Evolutionary conservation across 2,797 vertebrate species (phyloP).

Genomic region (Notolepis coatsorum): DNA sequence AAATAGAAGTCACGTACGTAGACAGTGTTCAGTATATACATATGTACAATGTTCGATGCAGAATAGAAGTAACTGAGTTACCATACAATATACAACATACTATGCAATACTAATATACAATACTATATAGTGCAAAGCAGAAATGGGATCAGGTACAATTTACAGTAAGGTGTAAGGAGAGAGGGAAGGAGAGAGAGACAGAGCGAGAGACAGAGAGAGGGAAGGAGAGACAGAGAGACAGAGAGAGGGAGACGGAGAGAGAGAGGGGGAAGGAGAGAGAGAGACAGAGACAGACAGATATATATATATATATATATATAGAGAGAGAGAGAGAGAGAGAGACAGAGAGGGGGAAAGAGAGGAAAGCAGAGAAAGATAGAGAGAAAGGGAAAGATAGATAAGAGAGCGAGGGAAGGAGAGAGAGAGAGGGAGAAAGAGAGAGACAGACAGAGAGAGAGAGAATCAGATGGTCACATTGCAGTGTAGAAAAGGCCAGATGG

Average conservation of each 20-base stretch:
- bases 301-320: no score
- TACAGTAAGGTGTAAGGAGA: not conserved
- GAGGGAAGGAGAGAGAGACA: conserved; percentile 1
- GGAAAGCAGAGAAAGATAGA: not conserved
- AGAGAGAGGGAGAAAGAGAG: not conserved
- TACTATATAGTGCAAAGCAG: no score
- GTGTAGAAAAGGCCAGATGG: not conserved
- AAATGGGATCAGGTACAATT: no score
- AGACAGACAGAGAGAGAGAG: not conserved
- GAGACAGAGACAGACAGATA: not conserved
- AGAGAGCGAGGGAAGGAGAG: no score
- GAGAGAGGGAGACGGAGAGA: not conserved
- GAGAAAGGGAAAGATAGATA: not conserved
- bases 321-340: not conserved
- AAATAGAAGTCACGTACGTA: no score
- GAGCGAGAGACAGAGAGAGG: no score
- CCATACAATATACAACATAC: no score
- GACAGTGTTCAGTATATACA: no score
- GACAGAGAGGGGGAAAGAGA: not conserved
- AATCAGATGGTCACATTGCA: no score
- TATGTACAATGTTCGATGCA: no score
- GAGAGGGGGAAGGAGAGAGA: not conserved
- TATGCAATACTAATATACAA: no score
- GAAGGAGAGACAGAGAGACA: not conserved
- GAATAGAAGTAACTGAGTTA: no score